A percentile compares a stretch with the other conserved stretches of the same genome.
phyloP scores from a whole-genome alignment of 2,888 invertebrate species.

The Trichacis sp. region DNA sequence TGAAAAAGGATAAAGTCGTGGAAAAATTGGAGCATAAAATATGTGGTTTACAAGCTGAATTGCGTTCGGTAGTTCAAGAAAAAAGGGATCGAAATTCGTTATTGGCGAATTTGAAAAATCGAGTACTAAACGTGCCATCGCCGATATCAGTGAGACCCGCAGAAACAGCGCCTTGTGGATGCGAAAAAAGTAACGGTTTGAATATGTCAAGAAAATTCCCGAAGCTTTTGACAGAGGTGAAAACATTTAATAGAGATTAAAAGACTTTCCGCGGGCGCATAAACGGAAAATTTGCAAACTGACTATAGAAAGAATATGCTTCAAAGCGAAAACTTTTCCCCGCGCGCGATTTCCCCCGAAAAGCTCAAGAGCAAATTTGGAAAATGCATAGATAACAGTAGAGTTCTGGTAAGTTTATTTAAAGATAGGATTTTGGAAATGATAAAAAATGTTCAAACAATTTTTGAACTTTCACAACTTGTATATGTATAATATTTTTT shows the following conservation, averaged over 20 bases:
- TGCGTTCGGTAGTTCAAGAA: constrained; percentile 75
- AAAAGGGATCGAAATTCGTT: constrained; percentile 73
- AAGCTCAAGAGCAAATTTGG: constrained; percentile 67
- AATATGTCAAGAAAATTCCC: neutral
- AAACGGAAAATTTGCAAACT: neutral
- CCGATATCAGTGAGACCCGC: neutral
- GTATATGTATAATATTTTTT: too few relatives aligned
- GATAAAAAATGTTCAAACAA: constrained; percentile 1
- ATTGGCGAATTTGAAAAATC: constrained; percentile 60
- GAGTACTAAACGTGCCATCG: constrained; percentile 14
- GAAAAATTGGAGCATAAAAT: constrained; percentile 76
- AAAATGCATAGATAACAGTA: constrained; percentile 68
- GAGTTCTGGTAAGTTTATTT: constrained; percentile 61
- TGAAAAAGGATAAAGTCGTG: constrained; percentile 75
- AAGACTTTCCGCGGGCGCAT: constrained; percentile 1
- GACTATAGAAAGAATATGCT: neutral
- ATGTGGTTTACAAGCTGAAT: constrained; percentile 74
- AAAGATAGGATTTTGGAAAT: neutral
- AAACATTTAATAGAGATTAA: neutral
- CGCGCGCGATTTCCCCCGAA: constrained; percentile 63
- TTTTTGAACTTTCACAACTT: constrained; percentile 14
- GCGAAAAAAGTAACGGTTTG: too few relatives aligned
- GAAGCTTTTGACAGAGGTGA: neutral
- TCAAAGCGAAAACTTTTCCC: neutral
- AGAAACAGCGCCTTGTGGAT: too few relatives aligned